Conservation (phyloP, 2,797 vertebrate species). For the Eulemur rubriventer region DNA sequence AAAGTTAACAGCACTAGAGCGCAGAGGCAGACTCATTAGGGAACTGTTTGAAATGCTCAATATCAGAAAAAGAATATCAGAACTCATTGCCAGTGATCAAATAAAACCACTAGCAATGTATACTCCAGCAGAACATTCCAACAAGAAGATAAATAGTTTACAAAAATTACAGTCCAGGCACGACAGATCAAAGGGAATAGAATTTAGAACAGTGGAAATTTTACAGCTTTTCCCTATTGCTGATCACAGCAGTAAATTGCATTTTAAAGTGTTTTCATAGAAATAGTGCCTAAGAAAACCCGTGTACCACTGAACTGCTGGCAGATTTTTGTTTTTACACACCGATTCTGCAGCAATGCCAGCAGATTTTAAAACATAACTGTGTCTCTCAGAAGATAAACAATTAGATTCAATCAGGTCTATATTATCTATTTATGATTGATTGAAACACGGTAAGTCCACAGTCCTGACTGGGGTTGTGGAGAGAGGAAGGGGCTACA, state of each 20-base stretch:
- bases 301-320: not conserved
- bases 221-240: constrained; percentile 39
- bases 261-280: constrained; percentile 63
- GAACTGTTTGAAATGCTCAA: constrained; percentile 52
- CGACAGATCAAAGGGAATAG: constrained; percentile 36
- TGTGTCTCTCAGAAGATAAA: constrained; percentile 21
- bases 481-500: not conserved
- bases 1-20: constrained; percentile 47
- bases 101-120: constrained; percentile 70
- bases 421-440: constrained; percentile 45
- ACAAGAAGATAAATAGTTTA: constrained; percentile 62
- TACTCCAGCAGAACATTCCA: constrained; percentile 43
- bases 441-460: constrained; percentile 27
- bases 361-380: constrained; percentile 57
- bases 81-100: constrained; percentile 61
- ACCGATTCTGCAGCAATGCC: not conserved
- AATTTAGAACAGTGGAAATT: constrained; percentile 63
- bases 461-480: not conserved
- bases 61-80: constrained; percentile 56
- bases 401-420: too few species aligned
- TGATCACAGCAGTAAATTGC: constrained; percentile 60
- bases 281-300: constrained; percentile 53
- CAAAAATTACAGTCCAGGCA: constrained; percentile 59
- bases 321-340: not conserved
- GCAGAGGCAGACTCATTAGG: constrained; percentile 39